A percentile compares a stretch with the other conserved stretches of the same genome.
phyloP scores from a whole-genome alignment of 2,797 vertebrate species.

The Platyrinchus mystaceus region DNA sequence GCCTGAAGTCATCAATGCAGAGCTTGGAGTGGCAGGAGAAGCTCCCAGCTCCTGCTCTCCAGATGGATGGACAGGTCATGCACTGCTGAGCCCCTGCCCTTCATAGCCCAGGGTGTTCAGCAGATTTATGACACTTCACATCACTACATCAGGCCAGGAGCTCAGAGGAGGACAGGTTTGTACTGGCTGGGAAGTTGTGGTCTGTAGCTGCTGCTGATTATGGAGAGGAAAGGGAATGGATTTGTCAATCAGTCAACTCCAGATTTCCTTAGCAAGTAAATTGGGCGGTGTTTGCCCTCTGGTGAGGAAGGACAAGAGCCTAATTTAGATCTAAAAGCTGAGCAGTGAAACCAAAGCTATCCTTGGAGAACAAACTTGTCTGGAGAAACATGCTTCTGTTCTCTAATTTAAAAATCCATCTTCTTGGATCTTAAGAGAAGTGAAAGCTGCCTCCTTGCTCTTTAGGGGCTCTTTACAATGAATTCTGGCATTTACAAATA shows the following conservation, averaged over 20 bases:
- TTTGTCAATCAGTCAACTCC: neutral
- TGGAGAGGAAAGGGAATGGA: neutral
- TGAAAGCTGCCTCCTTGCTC: neutral
- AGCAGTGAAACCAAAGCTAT: slow-evolving; percentile 61
- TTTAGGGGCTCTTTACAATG: neutral
- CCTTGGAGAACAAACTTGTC: slow-evolving; percentile 57
- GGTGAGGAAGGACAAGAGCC: slow-evolving; percentile 47
- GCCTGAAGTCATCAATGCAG: neutral
- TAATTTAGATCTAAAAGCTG: slow-evolving; percentile 62
- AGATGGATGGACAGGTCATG: neutral
- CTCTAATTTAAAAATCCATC: slow-evolving; percentile 51
- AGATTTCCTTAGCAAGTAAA: neutral
- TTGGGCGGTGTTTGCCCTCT: slow-evolving; percentile 51
- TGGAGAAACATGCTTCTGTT: slow-evolving; percentile 9
- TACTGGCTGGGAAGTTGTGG: neutral
- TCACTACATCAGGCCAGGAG: neutral
- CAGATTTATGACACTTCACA: neutral
- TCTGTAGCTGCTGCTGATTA: neutral
- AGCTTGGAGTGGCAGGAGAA: neutral
- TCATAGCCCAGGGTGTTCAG: fast-evolving
- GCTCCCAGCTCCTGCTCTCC: neutral
- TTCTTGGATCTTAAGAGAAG: neutral
- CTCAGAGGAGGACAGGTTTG: neutral
- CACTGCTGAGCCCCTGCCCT: neutral
- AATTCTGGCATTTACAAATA: slow-evolving; percentile 41